Conservation (phyloP, 2,888 invertebrate species). For the Pyralis farinalis region DNA sequence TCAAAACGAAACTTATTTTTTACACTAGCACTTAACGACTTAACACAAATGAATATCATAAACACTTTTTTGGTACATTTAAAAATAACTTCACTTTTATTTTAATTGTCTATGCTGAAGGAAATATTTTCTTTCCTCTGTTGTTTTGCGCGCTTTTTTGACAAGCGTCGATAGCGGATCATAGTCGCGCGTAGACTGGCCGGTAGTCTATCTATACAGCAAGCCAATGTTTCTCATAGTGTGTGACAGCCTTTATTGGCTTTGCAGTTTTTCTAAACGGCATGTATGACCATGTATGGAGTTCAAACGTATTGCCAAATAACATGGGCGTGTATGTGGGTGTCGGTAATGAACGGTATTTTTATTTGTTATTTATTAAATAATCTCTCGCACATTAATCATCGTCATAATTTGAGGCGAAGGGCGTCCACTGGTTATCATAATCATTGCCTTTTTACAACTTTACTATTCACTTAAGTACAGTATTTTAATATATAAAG, state of each 20-base stretch:
- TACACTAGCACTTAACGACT: not conserved
- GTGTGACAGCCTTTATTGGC: slow-evolving; percentile 7
- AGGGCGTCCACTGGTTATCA: no score
- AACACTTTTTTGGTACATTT: no score
- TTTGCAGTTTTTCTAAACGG: not conserved
- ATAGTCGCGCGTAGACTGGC: slow-evolving; percentile 53
- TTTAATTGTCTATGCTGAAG: not conserved
- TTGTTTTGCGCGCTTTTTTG: slow-evolving; percentile 12
- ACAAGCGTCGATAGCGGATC: slow-evolving; percentile 38
- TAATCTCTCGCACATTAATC: no score
- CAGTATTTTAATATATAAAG: no score
- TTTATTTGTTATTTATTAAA: not conserved
- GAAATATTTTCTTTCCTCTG: not conserved
- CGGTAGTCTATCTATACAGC: slow-evolving; percentile 9
- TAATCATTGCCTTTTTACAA: no score
- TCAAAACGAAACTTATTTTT: not conserved
- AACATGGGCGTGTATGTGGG: not conserved
- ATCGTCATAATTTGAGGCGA: no score
- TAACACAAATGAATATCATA: not conserved
- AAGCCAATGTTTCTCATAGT: slow-evolving; percentile 26
- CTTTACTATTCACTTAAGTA: no score
- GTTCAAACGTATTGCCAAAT: not conserved
- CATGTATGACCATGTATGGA: not conserved
- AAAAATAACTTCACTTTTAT: not conserved
- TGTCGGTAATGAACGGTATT: not conserved